Base-by-base conservation (phyloP, 2,113 vertebrate species). In the Pedionomus torquatus region DNA sequence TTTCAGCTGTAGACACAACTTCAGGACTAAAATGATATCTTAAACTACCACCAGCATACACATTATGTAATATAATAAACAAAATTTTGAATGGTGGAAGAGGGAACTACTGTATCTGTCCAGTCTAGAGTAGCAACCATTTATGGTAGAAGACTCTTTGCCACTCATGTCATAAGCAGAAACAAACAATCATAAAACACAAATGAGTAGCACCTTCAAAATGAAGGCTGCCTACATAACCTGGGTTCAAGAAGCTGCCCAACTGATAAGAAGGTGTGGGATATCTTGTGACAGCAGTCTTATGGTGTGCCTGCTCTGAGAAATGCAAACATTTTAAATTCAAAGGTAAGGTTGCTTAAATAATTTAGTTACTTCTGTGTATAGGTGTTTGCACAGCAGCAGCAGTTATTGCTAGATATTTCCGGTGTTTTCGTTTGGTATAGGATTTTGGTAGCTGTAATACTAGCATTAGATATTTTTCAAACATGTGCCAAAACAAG, bases 301-400 rank as follows among this genome's bases (percentile, higher is more conserved):
- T 83, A 92, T 57, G 75, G 18, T 85, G 13, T 70, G 90, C 46
- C 48, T 90, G 21, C 69, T 74, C 54, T 24, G 72, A 91, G 92
- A 93, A 87, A 75, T 63, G 19, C 55, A 85, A 85, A 49, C 43
- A 37, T 61, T 28, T 95, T 87, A 61, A 88, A 74, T 54, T 83
- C n/a, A 3, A 93, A 96, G 78, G 86, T 65, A 92, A 89, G 74
- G 23, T 76, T 71, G 72, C 89, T 90, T 63, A 88, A 93, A 90
- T 93, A 95, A 92, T 83, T 83, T 85, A 44, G 93, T 70, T 91
- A 58, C 55, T 54, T 86, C 57, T 55, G 39, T 81, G 4, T 61
- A 4, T 49, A 33, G 31, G 4, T 51, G 79, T 95, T 90, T 60
- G 63, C 43, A 57, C 39, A 91, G 71, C 83, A 89, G 54, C 61